A percentile compares a stretch with the other conserved stretches of the same genome.
These are phyloP conservation scores for Pediacus dermestoides DNA, from an alignment of 2,888 invertebrate species.

Conservation along the genomic window DNA sequence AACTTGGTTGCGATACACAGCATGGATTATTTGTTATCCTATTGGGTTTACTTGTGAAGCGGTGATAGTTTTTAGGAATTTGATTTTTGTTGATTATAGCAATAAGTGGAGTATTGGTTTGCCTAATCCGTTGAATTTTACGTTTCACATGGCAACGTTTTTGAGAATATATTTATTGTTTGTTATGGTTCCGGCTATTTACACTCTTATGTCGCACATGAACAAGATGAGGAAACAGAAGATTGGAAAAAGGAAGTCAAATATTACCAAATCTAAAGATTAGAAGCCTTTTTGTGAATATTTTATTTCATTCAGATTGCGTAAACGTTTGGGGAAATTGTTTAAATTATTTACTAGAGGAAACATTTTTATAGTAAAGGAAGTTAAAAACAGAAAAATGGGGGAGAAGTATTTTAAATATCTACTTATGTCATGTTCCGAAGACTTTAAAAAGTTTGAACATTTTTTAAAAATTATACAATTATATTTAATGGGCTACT, in stretches of 20 bases:
- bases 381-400: too few species aligned
- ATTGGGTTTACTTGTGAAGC: constrained; percentile 86
- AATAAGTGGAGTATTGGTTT: constrained; percentile 68
- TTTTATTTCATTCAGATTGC: too few species aligned
- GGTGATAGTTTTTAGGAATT: constrained; percentile 73
- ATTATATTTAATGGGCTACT: too few species aligned
- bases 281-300: constrained; percentile 2
- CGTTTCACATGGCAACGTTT: constrained; percentile 80
- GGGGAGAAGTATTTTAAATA: too few species aligned
- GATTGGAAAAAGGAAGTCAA: constrained; percentile 52
- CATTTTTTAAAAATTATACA: too few species aligned
- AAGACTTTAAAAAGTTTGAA: too few species aligned
- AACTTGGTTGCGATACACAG: constrained; percentile 89
- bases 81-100: constrained; percentile 87
- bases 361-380: too few species aligned
- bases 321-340: too few species aligned
- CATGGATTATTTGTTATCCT: constrained; percentile 93
- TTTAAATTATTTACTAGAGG: too few species aligned
- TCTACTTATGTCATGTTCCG: too few species aligned
- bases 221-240: constrained; percentile 68
- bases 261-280: constrained; percentile 6
- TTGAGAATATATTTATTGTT: constrained; percentile 74
- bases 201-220: constrained; percentile 82
- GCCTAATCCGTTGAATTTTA: constrained; percentile 82
- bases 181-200: constrained; percentile 72